Base-by-base conservation (phyloP, 2,888 invertebrate species). In the Cryptosula pallasiana region DNA sequence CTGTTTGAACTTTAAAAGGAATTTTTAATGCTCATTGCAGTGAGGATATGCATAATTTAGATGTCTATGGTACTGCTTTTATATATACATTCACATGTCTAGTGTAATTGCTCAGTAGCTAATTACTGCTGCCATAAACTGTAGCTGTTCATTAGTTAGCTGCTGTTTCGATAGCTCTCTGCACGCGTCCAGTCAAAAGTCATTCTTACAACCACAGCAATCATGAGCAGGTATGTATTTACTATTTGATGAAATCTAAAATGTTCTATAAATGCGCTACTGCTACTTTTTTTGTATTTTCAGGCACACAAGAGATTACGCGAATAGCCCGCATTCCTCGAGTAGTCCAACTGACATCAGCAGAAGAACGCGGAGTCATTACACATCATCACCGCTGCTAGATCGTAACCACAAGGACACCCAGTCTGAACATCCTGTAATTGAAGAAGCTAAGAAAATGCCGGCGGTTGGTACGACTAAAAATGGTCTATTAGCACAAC, bases 401-500 rank as follows among this genome's bases (percentile, higher is more conserved):
- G 63, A 63, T 5, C 5, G 45, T 13, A 45, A 20, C 5, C 9
- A 5, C 45, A 45, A 45, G 45, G 45, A 45, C 45, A 45, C 45
- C 9, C 5, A 13, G 20, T 45, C 45, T 20, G 45, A 45, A 13
- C 45, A 45, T 45, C 29, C 63, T 25, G 3, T 27, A 2, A 32
- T 63, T 13, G 63, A 63, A 16, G 63, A 63, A 27, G 32, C 2
- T 13, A 63, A 63, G n/a, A 63, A 34, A 27, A 63, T 63, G 63
- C 34, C 70, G 23, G 45, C 29, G 20, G 70, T 54, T 2, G 70
- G 45, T 5, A 74, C 76, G 29, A 75, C 78, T 35, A 73, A 74
- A 55, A 80, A 80, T 71, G 80, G 80, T 55, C 82, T 83, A 75
- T 79, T 84, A 25, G 84, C 83, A 35, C 83, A 84, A 76, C 83